phyloP scores from a whole-genome alignment of 2,888 invertebrate species.

The Cistogaster globosa region DNA sequence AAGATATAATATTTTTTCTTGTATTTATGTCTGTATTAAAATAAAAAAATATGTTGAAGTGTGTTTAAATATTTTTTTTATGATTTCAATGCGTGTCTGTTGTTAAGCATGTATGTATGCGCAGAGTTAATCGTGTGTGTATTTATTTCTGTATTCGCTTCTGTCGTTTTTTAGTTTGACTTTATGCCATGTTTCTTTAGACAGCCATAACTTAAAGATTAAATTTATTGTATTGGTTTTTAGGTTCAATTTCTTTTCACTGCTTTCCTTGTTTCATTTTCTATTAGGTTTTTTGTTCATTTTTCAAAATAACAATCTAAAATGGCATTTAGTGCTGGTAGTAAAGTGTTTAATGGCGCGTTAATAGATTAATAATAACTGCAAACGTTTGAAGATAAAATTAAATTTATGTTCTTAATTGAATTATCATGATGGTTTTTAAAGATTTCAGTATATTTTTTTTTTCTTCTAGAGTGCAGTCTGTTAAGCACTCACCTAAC shows the following conservation, averaged over 20 bases:
- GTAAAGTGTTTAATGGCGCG: slow-evolving; percentile 69
- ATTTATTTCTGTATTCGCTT: not conserved
- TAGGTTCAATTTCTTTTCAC: slow-evolving; percentile 30
- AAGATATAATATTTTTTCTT: slow-evolving; percentile 4
- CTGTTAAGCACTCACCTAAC: too few relatives aligned
- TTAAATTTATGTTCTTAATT: slow-evolving; percentile 25
- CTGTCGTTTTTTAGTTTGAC: slow-evolving; percentile 48
- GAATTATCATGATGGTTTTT: not conserved
- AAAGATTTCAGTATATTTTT: too few relatives aligned
- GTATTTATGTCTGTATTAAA: not conserved
- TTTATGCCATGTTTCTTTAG: slow-evolving; percentile 65
- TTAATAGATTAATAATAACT: slow-evolving; percentile 69
- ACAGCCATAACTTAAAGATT: slow-evolving; percentile 63
- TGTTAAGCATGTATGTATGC: slow-evolving; percentile 12
- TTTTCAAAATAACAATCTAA: slow-evolving; percentile 35
- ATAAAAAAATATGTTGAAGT: not conserved
- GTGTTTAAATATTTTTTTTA: slow-evolving; percentile 40
- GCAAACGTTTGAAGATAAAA: slow-evolving; percentile 33
- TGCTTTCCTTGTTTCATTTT: not conserved
- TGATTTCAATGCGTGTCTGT: slow-evolving; percentile 55
- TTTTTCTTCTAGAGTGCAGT: too few relatives aligned
- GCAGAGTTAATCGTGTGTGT: not conserved
- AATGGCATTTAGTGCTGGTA: slow-evolving; percentile 21
- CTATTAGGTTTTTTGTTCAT: slow-evolving; percentile 5
- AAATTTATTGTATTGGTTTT: slow-evolving; percentile 60